Percentiles rank a stretch among this genome's conserved stretches.
Conservation (phyloP, 1,140 invertebrate genomes). For the Lamellibrachia luymesi region DNA sequence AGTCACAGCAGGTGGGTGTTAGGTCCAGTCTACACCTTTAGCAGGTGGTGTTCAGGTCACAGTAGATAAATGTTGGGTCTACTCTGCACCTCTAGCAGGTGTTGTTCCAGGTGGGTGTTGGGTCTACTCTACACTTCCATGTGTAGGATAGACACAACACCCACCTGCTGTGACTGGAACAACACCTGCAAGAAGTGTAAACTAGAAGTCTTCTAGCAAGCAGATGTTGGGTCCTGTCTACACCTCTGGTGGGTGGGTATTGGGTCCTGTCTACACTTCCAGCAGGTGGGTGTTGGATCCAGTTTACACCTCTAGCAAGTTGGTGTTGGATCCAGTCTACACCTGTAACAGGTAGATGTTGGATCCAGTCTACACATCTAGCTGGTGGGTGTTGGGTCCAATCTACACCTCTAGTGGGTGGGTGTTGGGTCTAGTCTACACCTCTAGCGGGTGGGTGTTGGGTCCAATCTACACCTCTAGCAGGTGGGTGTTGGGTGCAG, state of each 20-base stretch:
- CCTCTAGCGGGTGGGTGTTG: no score
- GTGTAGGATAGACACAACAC: no score
- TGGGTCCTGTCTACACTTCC: conserved; percentile 31
- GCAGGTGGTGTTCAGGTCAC: conserved; percentile 51
- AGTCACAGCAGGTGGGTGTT: conserved; percentile 4
- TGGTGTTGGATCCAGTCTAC: no score
- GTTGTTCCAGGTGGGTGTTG: neutral
- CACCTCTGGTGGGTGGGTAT: no score
- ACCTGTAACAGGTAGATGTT: conserved; percentile 45
- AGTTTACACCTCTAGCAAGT: neutral
- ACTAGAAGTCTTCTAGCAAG: no score
- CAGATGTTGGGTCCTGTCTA: neutral
- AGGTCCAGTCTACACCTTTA: conserved; percentile 31
- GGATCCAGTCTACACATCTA: neutral
- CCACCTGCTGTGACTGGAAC: neutral
- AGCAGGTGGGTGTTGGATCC: conserved; percentile 38
- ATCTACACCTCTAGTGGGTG: conserved; percentile 36
- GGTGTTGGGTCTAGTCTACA: neutral
- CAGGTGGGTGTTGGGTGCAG: conserved; percentile 35
- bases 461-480: conserved; percentile 32
- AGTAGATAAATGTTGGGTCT: conserved; percentile 37
- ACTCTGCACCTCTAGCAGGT: no score
- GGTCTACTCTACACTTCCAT: no score
- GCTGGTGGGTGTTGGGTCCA: no score
- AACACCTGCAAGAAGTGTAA: no score